Evolutionary conservation across 2,113 vertebrate genomes (phyloP), one percentile per base, ranked within the genome.

Genomic region (Callionymus lyra): DNA sequence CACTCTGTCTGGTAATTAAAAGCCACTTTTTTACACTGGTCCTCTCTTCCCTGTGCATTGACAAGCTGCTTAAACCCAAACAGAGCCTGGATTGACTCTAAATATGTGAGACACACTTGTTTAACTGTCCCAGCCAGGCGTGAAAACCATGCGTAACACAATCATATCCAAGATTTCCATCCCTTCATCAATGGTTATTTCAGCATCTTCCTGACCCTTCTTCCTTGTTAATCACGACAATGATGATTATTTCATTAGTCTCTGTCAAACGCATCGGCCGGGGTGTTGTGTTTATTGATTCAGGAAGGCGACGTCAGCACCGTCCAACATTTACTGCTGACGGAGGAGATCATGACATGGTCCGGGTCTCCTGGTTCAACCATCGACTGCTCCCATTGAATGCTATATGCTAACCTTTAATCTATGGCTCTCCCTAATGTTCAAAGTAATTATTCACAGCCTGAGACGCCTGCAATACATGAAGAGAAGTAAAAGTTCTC

Each of bases 1-100:
- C 87, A 87, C 88, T 87, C 84, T 84, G 85, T 62, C 79, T 89
- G 85, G 89, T 98, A 92, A 94, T 94, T 95, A 96, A 96, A 91
- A 92, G 76, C 76, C 79, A 78, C 91, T 94, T 92, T 85, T 92
- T 5, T 35, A 35, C 34, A 1, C 35, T 62, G 53, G 77, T 84
- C 38, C 72, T 61, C 85, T 84, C 82, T 76, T 75, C 70, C 57
- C 76, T 59, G 60, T 47, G 14, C 87, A 93, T 91, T 71, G 91
- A 92, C 82, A 79, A 77, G 79, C 78, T 76, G 71, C 59, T 72
- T 70, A 84, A n/a, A 81, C 65, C 63, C 61, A 79, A 82, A 87
- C 82, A 80, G 86, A 89, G 85, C 83, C 83, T 81, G 74, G 72
- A 86, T 85, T 84, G 84, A 88, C 84, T 91, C 76, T 56, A 84